These are phyloP conservation scores for Meandrina meandrites DNA, from an alignment of 92 coral and sea anemone species.

Conservation along the genomic window DNA sequence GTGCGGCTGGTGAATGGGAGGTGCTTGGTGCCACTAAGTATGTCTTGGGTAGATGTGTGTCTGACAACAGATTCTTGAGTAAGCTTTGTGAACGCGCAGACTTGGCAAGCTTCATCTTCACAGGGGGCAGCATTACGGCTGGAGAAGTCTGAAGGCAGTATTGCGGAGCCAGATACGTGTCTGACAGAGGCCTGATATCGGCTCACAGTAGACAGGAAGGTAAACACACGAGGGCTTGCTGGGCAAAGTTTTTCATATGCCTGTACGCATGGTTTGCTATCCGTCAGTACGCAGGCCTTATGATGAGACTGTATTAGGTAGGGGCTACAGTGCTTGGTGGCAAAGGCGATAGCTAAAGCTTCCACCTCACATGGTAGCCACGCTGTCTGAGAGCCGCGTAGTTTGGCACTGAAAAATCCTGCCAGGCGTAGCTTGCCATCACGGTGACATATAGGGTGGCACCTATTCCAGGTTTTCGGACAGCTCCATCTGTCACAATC, in stretches of 20 bases:
- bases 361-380: background rate
- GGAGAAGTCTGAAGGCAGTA: background rate
- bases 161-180: background rate
- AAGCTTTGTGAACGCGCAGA: background rate
- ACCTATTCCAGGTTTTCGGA: constrained; percentile 52
- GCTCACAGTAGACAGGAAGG: background rate
- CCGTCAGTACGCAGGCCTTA: background rate
- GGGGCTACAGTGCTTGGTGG: background rate
- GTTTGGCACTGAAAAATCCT: background rate
- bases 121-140: background rate
- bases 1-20: background rate
- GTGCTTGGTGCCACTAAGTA: background rate
- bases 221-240: background rate
- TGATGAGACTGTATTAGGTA: background rate
- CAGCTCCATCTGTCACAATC: constrained; percentile 50
- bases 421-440: background rate
- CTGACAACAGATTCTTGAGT: constrained; percentile 6
- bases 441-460: constrained; percentile 49
- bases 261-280: background rate
- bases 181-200: background rate
- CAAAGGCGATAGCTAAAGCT: background rate
- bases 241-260: background rate
- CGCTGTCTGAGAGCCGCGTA: background rate
- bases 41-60: background rate
- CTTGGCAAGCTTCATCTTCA: background rate